Base-by-base conservation (phyloP, 2,888 invertebrate genomes). In the Drosophila picticornis region DNA sequence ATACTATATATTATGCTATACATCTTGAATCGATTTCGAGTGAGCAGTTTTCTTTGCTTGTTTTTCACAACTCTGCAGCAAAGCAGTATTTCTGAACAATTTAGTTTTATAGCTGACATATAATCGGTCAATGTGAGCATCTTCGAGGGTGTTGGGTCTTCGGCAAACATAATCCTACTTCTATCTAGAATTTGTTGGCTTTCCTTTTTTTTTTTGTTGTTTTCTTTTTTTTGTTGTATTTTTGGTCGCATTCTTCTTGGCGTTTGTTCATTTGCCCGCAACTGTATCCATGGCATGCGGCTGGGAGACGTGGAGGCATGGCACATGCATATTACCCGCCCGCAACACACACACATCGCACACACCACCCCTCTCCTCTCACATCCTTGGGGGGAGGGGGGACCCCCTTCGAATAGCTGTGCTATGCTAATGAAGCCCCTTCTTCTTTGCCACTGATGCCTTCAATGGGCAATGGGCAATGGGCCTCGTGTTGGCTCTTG, bases 361-460 rank as follows among this genome's bases (percentile, higher is more conserved):
- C 38, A 38, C 27, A 7, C 19, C 2, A 40, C 50, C 2, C 36
- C 50, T 67, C 22, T 69, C 22, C 16, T 16, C 46, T 16, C 46
- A 16, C 25, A 46, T 25, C 22, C 9, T 2, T 22, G 43, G 11
- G 34, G 32, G 34, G 34, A 1, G 11, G 43, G 11, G 34, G 32
- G 34, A 13, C 11, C 11, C 43, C 22, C 11, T 43, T 43, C 32
- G 29, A 38, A 57, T 56, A 51, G 46, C 69, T 78, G 69, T 83
- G 83, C 31, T 90, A 85, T 85, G 85, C 85, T 85, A 85, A 85
- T 85, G 85, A 85, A 89, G 85, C 91, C 90, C 82, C 87, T 90
- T 85, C 87, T 90, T 88, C 90, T 84, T 88, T 82, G 71, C 72
- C 71, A 66, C 76, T 69, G 60, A 27, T 51, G 50, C 61, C 63